phyloP scores from a whole-genome alignment of 2,113 vertebrate genomes.

The Marcusenius ussheri region DNA sequence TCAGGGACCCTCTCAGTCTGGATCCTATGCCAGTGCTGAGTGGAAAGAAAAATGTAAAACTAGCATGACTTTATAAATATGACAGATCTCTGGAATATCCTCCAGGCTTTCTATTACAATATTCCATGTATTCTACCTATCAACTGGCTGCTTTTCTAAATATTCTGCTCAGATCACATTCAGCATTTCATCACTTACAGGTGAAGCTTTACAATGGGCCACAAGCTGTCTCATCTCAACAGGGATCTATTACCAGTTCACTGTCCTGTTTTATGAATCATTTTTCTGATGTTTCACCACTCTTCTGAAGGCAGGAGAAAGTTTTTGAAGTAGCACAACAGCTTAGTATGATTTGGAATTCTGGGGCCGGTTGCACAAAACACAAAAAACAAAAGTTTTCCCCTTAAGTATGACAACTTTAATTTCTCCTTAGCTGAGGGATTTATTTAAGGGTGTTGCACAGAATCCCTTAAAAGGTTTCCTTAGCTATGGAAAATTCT shows the following conservation, averaged over 20 bases:
- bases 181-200: not conserved
- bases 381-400: too few relatives aligned
- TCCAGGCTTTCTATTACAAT: not conserved
- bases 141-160: not conserved
- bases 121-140: not conserved
- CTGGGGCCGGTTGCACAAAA: too few relatives aligned
- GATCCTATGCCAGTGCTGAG: not conserved
- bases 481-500: too few relatives aligned
- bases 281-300: not conserved
- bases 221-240: not conserved
- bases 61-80: not conserved
- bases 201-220: not conserved
- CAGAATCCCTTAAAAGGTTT: too few relatives aligned
- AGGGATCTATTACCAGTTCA: not conserved
- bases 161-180: not conserved
- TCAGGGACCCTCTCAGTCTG: not conserved
- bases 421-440: too few relatives aligned
- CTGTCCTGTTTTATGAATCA: not conserved
- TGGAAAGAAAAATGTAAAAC: not conserved
- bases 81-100: not conserved
- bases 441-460: too few relatives aligned
- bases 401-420: too few relatives aligned
- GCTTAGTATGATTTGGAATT: too few relatives aligned
- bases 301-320: not conserved
- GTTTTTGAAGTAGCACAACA: too few relatives aligned